Percentiles rank a stretch among this genome's conserved stretches.
Conservation (phyloP, 2,888 invertebrate species). For the Anoplius nigerrimus region DNA sequence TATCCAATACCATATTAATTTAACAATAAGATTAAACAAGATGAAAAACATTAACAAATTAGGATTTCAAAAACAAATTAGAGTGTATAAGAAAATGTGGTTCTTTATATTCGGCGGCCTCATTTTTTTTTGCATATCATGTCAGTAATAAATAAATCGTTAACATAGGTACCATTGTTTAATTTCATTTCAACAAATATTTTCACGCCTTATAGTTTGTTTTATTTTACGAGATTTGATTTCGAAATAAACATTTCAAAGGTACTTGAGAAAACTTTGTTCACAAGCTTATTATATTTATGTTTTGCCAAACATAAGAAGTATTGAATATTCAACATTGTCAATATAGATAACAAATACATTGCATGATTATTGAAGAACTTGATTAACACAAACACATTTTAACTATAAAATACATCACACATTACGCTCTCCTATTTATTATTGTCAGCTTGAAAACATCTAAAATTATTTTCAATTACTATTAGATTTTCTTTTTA, state of each 20-base stretch:
- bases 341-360: background rate
- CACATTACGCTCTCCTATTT: conserved; percentile 33
- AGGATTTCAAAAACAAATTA: too few species aligned
- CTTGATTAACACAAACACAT: conserved; percentile 7
- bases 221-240: too few species aligned
- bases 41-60: too few species aligned
- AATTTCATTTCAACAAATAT: too few species aligned
- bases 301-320: background rate
- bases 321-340: background rate
- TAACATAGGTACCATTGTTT: too few species aligned
- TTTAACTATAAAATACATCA: conserved; percentile 14
- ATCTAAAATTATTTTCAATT: conserved; percentile 23
- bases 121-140: too few species aligned
- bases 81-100: too few species aligned
- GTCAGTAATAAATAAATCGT: too few species aligned
- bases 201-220: too few species aligned
- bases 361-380: background rate
- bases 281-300: conserved; percentile 2
- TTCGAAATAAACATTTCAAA: background rate
- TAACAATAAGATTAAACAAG: too few species aligned
- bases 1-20: too few species aligned
- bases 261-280: conserved; percentile 5
- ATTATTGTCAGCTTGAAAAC: conserved; percentile 47
- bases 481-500: background rate
- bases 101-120: too few species aligned